These are phyloP conservation scores for Picus viridis DNA, from an alignment of 2,797 vertebrate species.

Conservation along the genomic window DNA sequence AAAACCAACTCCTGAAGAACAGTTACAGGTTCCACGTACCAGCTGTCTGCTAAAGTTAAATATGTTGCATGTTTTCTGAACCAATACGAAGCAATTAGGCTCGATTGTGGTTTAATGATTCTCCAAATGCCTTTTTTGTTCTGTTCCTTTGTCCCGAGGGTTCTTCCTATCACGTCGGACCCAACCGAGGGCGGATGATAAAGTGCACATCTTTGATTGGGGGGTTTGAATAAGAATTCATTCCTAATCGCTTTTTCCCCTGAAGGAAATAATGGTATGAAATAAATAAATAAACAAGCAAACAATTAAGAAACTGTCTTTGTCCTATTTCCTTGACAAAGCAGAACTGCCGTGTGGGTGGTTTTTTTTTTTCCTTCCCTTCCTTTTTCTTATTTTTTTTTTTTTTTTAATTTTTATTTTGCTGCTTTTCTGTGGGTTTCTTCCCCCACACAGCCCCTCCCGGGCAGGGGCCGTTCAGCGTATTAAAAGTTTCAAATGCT, in stretches of 20 bases:
- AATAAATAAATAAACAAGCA: conserved; percentile 3
- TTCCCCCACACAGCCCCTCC: neutral
- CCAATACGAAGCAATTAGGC: neutral
- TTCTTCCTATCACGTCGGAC: neutral
- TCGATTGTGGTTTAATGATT: conserved; percentile 53
- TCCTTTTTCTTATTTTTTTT: neutral
- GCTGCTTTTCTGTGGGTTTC: neutral
- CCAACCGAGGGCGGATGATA: neutral
- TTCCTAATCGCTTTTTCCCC: neutral
- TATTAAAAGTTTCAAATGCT: neutral
- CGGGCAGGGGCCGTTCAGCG: neutral
- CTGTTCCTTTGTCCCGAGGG: conserved; percentile 37
- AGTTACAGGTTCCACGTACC: neutral
- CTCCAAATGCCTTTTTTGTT: conserved; percentile 46
- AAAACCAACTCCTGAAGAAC: neutral
- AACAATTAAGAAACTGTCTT: neutral
- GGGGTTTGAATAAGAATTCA: conserved; percentile 33
- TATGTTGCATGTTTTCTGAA: neutral
- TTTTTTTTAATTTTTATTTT: neutral
- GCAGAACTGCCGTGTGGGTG: neutral
- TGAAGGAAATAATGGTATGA: neutral
- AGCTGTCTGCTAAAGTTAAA: neutral
- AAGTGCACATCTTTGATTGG: neutral
- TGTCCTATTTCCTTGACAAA: neutral
- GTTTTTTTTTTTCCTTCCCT: neutral